Percentiles rank a stretch among this genome's conserved stretches.
Conservation (phyloP, 2,888 invertebrate species). For the Euzetes globulus region DNA sequence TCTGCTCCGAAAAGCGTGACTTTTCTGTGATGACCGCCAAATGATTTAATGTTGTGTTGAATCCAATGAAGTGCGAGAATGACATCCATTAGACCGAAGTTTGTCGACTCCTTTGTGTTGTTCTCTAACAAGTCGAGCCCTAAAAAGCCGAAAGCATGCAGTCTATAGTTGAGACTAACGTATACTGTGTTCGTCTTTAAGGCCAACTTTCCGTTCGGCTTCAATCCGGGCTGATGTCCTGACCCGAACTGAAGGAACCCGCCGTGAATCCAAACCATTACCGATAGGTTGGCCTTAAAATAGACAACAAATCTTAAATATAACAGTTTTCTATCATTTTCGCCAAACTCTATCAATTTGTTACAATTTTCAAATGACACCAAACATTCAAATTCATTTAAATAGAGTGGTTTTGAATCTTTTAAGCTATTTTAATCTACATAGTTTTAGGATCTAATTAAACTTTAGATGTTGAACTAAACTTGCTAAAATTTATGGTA, state of each 20-base stretch:
- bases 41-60: constrained; percentile 68
- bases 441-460: too few relatives aligned
- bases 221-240: constrained; percentile 45
- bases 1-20: constrained; percentile 41
- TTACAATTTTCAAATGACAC: too few relatives aligned
- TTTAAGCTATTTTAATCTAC: too few relatives aligned
- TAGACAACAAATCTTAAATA: too few relatives aligned
- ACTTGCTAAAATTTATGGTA: too few relatives aligned
- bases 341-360: too few relatives aligned
- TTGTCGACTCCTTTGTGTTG: constrained; percentile 59
- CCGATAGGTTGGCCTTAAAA: constrained; percentile 39
- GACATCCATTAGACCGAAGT: constrained; percentile 75
- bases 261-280: constrained; percentile 47
- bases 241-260: constrained; percentile 43
- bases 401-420: too few relatives aligned
- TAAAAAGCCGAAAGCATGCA: constrained; percentile 66
- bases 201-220: constrained; percentile 68
- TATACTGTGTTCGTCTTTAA: constrained; percentile 71
- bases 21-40: constrained; percentile 65
- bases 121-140: constrained; percentile 60
- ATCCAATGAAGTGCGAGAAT: constrained; percentile 70
- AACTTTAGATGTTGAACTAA: too few relatives aligned
- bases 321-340: too few relatives aligned
- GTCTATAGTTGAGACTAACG: constrained; percentile 76
- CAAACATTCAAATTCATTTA: too few relatives aligned